Conservation (phyloP, 2,797 vertebrate species). For the Neostethus bicornis region DNA sequence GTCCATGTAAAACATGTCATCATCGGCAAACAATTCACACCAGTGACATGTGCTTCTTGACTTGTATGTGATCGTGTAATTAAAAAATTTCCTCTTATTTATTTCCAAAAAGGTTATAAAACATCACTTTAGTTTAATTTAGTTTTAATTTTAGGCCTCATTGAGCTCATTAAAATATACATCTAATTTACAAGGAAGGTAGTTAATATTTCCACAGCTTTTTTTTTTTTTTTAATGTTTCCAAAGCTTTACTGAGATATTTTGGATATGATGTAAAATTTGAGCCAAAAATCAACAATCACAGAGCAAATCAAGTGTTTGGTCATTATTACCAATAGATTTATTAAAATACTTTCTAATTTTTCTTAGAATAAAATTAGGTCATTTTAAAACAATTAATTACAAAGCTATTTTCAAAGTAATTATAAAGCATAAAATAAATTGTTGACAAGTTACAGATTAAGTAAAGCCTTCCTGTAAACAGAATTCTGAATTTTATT, state of each 20-base stretch:
- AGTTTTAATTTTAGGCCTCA: too few relatives aligned
- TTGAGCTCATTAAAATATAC: too few relatives aligned
- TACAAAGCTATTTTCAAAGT: neutral
- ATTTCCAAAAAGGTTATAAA: conserved; percentile 7
- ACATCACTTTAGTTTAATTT: too few relatives aligned
- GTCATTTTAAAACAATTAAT: neutral
- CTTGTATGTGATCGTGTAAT: conserved; percentile 52
- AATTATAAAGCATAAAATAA: neutral
- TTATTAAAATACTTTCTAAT: neutral
- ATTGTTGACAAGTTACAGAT: neutral
- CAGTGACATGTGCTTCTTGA: conserved; percentile 33
- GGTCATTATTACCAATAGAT: neutral
- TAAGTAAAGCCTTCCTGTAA: neutral
- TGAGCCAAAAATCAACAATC: too few relatives aligned
- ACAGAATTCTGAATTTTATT: neutral
- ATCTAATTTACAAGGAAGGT: too few relatives aligned
- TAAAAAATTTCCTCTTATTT: conserved; percentile 46
- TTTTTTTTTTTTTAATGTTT: neutral
- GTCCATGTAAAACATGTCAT: conserved; percentile 39
- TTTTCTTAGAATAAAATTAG: neutral
- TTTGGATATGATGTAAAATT: too few relatives aligned
- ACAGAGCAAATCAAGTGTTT: neutral
- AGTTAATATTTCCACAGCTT: too few relatives aligned
- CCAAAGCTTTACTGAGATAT: conserved; percentile 5
- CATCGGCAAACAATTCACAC: conserved; percentile 49